Evolutionary conservation across 2,888 invertebrate genomes (phyloP).

Genomic region (Andrena marginata): DNA sequence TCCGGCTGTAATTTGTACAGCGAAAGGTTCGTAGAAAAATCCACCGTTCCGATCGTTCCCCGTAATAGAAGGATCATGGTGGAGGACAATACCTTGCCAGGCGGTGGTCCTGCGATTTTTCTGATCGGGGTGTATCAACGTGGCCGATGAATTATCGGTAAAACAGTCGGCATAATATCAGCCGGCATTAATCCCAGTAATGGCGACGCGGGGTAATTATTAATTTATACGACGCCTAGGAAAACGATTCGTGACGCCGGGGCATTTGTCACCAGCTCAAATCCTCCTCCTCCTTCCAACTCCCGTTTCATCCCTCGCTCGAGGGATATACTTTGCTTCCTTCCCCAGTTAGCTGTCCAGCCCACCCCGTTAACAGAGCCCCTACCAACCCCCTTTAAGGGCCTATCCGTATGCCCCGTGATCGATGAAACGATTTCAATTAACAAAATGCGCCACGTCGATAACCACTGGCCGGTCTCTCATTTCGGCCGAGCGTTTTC

Average conservation of each 20-base stretch:
- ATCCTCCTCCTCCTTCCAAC: conserved; percentile 21
- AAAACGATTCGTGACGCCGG: conserved; percentile 77
- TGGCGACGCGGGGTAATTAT: conserved; percentile 78
- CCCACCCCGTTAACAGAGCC: conserved; percentile 30
- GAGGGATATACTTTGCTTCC: conserved; percentile 19
- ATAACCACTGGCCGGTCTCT: conserved; percentile 62
- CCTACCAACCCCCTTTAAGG: conserved; percentile 42
- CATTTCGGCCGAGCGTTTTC: conserved; percentile 65
- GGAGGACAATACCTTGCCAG: conserved; percentile 63
- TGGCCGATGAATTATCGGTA: conserved; percentile 72
- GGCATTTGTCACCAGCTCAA: conserved; percentile 74
- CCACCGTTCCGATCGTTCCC: background rate
- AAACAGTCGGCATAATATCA: conserved; percentile 76
- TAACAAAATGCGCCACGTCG: conserved; percentile 74
- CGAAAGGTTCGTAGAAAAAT: background rate
- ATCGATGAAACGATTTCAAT: conserved; percentile 79
- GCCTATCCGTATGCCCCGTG: conserved; percentile 63
- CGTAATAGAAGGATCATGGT: too few relatives aligned
- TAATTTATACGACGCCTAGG: conserved; percentile 79
- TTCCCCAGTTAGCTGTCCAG: conserved; percentile 5
- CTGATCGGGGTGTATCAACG: conserved; percentile 66
- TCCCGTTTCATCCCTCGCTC: background rate
- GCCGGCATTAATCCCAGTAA: conserved; percentile 79
- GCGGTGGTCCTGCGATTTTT: conserved; percentile 58
- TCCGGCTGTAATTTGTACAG: background rate